A percentile compares a stretch with the other conserved stretches of the same genome.
These are phyloP conservation scores for Phortica magna DNA, from an alignment of 2,888 invertebrate species.

Conservation along the genomic window DNA sequence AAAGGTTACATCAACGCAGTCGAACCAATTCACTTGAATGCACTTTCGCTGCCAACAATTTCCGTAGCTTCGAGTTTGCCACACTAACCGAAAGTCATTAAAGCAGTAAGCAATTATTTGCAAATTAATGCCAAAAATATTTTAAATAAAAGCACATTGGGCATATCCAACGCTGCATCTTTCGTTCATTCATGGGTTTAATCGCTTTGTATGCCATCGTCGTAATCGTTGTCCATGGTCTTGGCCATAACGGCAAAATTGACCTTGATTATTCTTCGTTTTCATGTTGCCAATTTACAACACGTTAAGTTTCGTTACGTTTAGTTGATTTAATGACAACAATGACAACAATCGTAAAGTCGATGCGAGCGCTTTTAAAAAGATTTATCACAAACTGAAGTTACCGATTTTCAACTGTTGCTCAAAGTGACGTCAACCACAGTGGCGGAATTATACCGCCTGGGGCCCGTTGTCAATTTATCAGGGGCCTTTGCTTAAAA, in stretches of 20 bases:
- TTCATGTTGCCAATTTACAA: constrained; percentile 18
- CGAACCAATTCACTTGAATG: background rate
- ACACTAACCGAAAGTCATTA: constrained; percentile 19
- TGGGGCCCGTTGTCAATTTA: too few relatives aligned
- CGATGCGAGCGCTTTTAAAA: background rate
- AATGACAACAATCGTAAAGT: constrained; percentile 4
- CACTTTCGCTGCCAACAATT: constrained; percentile 34
- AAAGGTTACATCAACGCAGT: constrained; percentile 3
- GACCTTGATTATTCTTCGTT: constrained; percentile 28
- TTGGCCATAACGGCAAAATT: constrained; percentile 24
- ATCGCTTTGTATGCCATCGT: background rate
- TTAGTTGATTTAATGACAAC: constrained; percentile 28
- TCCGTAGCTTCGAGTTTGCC: constrained; percentile 24
- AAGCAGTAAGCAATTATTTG: constrained; percentile 15
- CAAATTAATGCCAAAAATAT: constrained; percentile 36
- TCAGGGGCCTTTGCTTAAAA: too few relatives aligned
- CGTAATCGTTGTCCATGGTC: constrained; percentile 19
- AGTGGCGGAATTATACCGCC: too few relatives aligned
- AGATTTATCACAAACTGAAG: too few relatives aligned
- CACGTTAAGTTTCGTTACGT: constrained; percentile 10
- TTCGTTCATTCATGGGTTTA: constrained; percentile 16
- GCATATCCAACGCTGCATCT: constrained; percentile 21
- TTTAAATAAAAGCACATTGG: background rate
- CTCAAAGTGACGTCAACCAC: too few relatives aligned
- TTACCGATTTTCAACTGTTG: too few relatives aligned